These are phyloP conservation scores for Corythoichthys intestinalis DNA, from an alignment of 2,113 vertebrate genomes.

Conservation along the genomic window DNA sequence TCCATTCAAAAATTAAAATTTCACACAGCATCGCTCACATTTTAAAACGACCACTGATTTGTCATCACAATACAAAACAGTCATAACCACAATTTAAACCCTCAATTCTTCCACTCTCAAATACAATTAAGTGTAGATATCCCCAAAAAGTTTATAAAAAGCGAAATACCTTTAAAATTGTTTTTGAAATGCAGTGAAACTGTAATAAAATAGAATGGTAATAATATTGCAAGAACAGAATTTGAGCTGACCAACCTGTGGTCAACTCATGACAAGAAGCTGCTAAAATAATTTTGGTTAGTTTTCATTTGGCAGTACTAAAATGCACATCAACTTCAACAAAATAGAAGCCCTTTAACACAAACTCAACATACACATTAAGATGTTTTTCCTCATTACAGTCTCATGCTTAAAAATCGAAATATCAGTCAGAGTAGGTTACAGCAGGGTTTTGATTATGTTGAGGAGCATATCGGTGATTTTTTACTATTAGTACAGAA, in stretches of 20 bases:
- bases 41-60: conserved; percentile 25
- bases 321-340: background rate
- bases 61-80: conserved; percentile 44
- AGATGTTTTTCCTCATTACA: background rate
- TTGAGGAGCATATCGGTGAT: too few relatives aligned
- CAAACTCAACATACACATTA: background rate
- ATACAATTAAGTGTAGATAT: conserved; percentile 15
- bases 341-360: conserved; percentile 1
- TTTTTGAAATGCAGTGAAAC: conserved; percentile 22
- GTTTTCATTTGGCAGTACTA: conserved; percentile 24
- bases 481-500: background rate
- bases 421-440: conserved; percentile 15
- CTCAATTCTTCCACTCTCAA: background rate
- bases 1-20: conserved; percentile 6
- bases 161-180: conserved; percentile 4
- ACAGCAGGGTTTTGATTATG: background rate
- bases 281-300: conserved; percentile 19
- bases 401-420: background rate
- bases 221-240: conserved; percentile 10
- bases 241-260: conserved; percentile 21
- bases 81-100: conserved; percentile 14
- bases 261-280: conserved; percentile 5
- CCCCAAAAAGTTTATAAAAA: background rate
- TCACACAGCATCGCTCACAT: conserved; percentile 12
- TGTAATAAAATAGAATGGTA: conserved; percentile 9